Evolutionary conservation across 2,113 vertebrate species (phyloP), one percentile per base, ranked within the genome.

Genomic region (Microtus oregoni): DNA sequence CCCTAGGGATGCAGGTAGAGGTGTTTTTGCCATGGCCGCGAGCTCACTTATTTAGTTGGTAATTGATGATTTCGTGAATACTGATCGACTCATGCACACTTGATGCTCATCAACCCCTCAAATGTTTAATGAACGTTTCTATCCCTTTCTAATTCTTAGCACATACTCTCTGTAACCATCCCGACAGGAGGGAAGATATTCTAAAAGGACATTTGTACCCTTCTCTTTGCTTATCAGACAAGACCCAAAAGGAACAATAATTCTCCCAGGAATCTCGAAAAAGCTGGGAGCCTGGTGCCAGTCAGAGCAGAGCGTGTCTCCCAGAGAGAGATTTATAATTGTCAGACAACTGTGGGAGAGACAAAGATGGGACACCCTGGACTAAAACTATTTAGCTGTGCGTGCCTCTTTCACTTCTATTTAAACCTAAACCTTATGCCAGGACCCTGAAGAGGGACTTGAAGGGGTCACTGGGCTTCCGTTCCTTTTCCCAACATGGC

Each of bases 41-140:
- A 92, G 38, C 70, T 96, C 81, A 79, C n/a, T 17, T 50, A 17
- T 89, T 94, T 65, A 44, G 83, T 17, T 78, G 44, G 44, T 75
- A 47, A 15, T 83, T 91, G 65, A 79, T 38, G 13, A 58, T 9
- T 30, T 92, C 47, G 9, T 79, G 58, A 96, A 73, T 85, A 92
- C n/a, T 91, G 81, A 88, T 28, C 73, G 50, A 77, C 30, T 92
- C 50, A 28, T 13, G n/a, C 8, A 38, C 83, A 77, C 73, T 94
- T 95, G 75, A 52, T 92, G 19, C 83, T 94, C 78, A 87, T 32
- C 88, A 65, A 86, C 52, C 52, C 73, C 79, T 82, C 67, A 75
- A 88, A 73, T 91, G 86, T 78, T 85, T 89, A 67, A 9, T 92
- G 38, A 72, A 47, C 26, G 20, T 82, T 92, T 85, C 78, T 52